Base-by-base conservation (phyloP, 2,888 invertebrate genomes). In the Melipona bicolor region DNA sequence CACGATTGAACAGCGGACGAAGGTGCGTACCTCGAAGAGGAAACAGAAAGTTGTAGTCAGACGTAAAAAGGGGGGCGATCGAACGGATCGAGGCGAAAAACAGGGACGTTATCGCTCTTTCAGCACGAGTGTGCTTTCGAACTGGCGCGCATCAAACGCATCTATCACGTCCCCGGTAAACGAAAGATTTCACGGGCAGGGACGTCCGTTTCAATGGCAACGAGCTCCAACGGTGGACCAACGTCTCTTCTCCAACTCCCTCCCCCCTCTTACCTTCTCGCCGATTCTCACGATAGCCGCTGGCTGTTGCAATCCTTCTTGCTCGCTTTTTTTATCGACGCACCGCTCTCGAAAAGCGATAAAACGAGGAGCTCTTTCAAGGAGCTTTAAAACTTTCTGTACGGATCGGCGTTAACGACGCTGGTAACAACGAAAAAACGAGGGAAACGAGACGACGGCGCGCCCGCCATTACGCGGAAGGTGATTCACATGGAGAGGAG, bases 111-210 rank as follows among this genome's bases (percentile, higher is more conserved):
- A 86, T 85, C 86, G 82, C 62, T 72, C 72, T 85, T 80, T 85
- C 82, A 72, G 79, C 36, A 9, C 84, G 82, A 74, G 74, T 77
- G 74, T 68, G 76, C 71, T 79, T 83, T 76, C 78, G 50, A 81
- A 86, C 73, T 81, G 77, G 81, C 71, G 79, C 79, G 77, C 87
- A 81, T 87, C 78, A 80, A 87, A 87, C 86, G 82, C 88, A 87
- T 90, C 90, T 80, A 89, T 89, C 89, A 85, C 81, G 86, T 79
- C 64, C 77, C 69, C 79, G 85, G 85, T 69, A 74, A 88, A 78
- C 84, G 89, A 81, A 89, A 76, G 81, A 87, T 89, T 85, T 89
- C 81, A 82, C 67, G 79, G 75, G 32, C 71, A 71, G 27, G 61
- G 54, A 68, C 75, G 80, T 84, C 59, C 77, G 78, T 88, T 88